phyloP scores from a whole-genome alignment of 2,113 vertebrate species.

The Lepisosteus oculatus region DNA sequence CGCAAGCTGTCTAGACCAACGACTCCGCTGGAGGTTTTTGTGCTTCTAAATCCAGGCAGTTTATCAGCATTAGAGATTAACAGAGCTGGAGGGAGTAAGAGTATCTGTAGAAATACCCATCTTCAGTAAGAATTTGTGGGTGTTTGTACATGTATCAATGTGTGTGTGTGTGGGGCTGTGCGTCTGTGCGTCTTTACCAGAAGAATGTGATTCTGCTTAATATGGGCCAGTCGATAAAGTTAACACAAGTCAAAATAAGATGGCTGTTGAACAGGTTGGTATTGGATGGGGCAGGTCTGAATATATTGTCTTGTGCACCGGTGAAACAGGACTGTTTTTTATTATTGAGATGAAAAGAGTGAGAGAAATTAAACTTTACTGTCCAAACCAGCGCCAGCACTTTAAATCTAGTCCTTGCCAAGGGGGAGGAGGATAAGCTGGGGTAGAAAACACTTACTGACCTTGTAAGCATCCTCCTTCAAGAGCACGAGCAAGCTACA shows the following conservation, averaged over 20 bases:
- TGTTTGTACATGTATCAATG: too few species aligned
- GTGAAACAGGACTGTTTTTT: slow-evolving; percentile 47
- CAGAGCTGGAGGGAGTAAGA: slow-evolving; percentile 27
- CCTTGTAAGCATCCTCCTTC: slow-evolving; percentile 36
- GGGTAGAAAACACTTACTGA: slow-evolving; percentile 20
- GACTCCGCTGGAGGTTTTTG: slow-evolving; percentile 16
- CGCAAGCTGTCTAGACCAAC: neutral
- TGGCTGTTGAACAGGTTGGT: neutral
- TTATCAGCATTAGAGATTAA: slow-evolving; percentile 13
- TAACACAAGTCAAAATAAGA: slow-evolving; percentile 17
- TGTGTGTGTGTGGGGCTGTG: too few species aligned
- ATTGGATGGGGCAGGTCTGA: neutral
- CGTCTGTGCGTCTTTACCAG: neutral
- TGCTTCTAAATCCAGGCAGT: slow-evolving; percentile 28
- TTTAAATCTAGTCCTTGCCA: too few species aligned
- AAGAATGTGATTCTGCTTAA: slow-evolving; percentile 38
- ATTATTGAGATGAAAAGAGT: slow-evolving; percentile 42
- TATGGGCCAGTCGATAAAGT: slow-evolving; percentile 39
- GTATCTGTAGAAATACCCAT: slow-evolving; percentile 33
- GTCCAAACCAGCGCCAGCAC: too few species aligned
- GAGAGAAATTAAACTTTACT: too few species aligned
- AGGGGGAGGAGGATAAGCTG: slow-evolving; percentile 9
- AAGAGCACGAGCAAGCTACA: slow-evolving; percentile 35
- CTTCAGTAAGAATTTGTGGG: neutral
- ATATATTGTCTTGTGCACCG: slow-evolving; percentile 42